Base-by-base conservation (phyloP, 2,888 invertebrate genomes). In the Pollenia griseotomentosa region DNA sequence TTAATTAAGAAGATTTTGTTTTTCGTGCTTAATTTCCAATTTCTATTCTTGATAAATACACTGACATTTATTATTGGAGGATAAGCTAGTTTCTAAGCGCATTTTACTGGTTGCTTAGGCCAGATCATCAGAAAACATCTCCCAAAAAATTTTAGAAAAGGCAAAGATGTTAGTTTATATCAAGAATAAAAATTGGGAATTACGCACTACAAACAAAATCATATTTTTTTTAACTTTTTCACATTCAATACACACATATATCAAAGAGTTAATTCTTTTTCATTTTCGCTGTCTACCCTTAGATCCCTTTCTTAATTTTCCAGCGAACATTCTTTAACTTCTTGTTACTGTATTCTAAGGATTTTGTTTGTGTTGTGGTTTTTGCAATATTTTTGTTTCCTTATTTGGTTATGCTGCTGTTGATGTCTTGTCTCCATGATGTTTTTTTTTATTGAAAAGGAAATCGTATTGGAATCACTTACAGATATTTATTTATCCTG, bases 401-500 rank as follows among this genome's bases (percentile, higher is more conserved):
- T 66, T 11, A 8, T 53, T 65, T 63, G 6, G 2, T 42, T 51
- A 23, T 23, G n/a, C 19, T 73, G 40, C 53, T 79, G 75, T 51
- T 77, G 40, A 88, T 79, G 42, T 51, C 7, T 75, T 51, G 16
- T 19, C 11, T 33, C n/a, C n/a, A 16, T 16, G 33, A 33, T 42
- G 57, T 59, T 89, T 89, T 89, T 90, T 63, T 59, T 89, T 88
- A 86, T 90, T 88, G 86, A 82, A 90, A 89, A 89, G 92, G 91
- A 92, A 92, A 92, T 92, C 91, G 92, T 92, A 91, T 91, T 90
- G 90, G 91, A 92, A 93, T 92, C 92, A 92, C 91, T 93, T 93
- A 92, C 92, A 91, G 92, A 93, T 92, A 91, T 91, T 90, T 92
- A 91, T 91, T 90, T 91, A 51, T 46, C 46, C 59, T 73, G 87